These are phyloP conservation scores for Bettongia penicillata DNA, from an alignment of 2,113 vertebrate species.

Conservation along the genomic window DNA sequence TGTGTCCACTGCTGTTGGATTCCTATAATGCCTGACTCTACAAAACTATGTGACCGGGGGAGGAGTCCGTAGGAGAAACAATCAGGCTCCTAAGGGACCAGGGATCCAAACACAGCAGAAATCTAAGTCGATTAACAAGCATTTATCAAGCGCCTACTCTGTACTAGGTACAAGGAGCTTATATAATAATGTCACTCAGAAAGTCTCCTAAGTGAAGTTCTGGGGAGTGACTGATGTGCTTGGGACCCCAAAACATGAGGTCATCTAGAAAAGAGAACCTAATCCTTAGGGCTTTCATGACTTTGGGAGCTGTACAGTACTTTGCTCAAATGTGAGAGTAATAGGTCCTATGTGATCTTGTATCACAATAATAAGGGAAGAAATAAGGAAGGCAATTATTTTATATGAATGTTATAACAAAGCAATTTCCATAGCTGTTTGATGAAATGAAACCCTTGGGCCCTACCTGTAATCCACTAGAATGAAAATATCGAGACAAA, in stretches of 20 bases:
- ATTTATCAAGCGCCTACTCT: too few species aligned
- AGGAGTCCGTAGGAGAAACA: too few species aligned
- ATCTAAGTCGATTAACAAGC: too few species aligned
- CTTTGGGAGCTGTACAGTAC: not conserved
- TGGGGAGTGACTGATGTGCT: not conserved
- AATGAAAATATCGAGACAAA: constrained; percentile 78
- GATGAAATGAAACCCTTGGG: not conserved
- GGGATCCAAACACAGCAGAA: too few species aligned
- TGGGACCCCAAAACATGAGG: not conserved
- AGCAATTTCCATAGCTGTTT: not conserved
- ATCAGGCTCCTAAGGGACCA: too few species aligned
- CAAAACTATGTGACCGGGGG: too few species aligned
- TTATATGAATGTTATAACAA: not conserved
- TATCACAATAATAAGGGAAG: not conserved
- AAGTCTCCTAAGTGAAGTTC: not conserved
- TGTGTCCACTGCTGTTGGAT: too few species aligned
- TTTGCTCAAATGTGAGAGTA: not conserved
- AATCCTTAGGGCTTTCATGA: not conserved
- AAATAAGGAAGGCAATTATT: not conserved
- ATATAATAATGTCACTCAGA: not conserved
- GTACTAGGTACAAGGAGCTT: not conserved
- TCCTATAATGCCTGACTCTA: too few species aligned
- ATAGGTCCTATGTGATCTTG: not conserved
- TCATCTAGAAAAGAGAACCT: not conserved
- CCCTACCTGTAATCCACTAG: constrained; percentile 68